Percentiles rank a stretch among this genome's conserved stretches.
phyloP scores from a whole-genome alignment of 2,797 vertebrate species.

The Huso huso region DNA sequence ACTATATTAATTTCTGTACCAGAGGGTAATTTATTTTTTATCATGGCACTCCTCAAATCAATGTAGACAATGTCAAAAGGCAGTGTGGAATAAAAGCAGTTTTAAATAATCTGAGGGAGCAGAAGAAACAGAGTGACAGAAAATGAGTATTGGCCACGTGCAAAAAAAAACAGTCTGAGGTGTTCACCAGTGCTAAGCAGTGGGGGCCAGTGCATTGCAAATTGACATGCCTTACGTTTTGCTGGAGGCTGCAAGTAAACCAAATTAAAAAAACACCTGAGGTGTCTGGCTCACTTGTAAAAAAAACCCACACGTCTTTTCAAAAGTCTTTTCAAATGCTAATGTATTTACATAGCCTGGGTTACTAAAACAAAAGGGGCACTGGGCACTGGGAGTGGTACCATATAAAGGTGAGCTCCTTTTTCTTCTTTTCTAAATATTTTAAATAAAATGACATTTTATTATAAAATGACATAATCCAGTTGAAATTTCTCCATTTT shows the following conservation, averaged over 20 bases:
- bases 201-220: constrained; percentile 9
- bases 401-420: no score
- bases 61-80: no score
- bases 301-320: constrained; percentile 31
- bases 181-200: constrained; percentile 17
- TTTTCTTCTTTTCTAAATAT: no score
- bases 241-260: constrained; percentile 21
- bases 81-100: background rate
- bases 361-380: constrained; percentile 48
- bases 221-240: constrained; percentile 18
- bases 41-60: no score
- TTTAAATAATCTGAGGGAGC: background rate
- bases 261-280: constrained; percentile 37
- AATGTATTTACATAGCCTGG: constrained; percentile 39
- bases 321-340: constrained; percentile 28
- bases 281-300: no score
- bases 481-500: no score
- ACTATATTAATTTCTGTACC: no score
- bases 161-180: background rate
- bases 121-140: background rate
- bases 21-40: no score
- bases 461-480: no score
- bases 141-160: no score
- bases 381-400: constrained; percentile 17
- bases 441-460: no score